A percentile compares a stretch with the other conserved stretches of the same genome.
phyloP scores from a whole-genome alignment of 2,888 invertebrate species.

The Harmothoe impar region DNA sequence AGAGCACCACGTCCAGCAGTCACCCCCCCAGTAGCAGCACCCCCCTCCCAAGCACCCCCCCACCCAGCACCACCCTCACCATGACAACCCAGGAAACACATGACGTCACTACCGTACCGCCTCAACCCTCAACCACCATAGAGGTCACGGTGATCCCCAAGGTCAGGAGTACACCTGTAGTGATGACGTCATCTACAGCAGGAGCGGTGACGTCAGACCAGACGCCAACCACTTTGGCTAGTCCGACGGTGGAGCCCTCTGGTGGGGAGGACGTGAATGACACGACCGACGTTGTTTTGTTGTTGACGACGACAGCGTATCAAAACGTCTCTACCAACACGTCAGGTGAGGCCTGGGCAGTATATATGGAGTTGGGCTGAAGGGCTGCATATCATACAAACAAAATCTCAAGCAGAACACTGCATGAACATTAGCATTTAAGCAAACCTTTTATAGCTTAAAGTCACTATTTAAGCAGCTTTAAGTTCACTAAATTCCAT shows the following conservation, averaged over 20 bases:
- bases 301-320: not conserved
- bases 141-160: not conserved
- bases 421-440: no score
- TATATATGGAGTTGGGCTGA: no score
- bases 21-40: not conserved
- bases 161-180: not conserved
- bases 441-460: no score
- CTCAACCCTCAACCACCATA: not conserved
- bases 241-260: not conserved
- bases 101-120: slow-evolving; percentile 29
- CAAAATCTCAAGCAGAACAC: no score
- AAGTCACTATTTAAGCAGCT: no score
- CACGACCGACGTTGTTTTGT: not conserved
- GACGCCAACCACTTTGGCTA: not conserved
- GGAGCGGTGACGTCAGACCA: not conserved
- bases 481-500: no score
- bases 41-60: not conserved
- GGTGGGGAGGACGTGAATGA: not conserved
- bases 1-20: not conserved
- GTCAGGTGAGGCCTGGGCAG: not conserved
- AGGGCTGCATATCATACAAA: no score
- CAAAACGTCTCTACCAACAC: not conserved
- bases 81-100: slow-evolving; percentile 12
- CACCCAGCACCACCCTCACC: not conserved
- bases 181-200: not conserved